Evolutionary conservation across 2,888 invertebrate species (phyloP).

Genomic region (Rambutsinella grinnellia): DNA sequence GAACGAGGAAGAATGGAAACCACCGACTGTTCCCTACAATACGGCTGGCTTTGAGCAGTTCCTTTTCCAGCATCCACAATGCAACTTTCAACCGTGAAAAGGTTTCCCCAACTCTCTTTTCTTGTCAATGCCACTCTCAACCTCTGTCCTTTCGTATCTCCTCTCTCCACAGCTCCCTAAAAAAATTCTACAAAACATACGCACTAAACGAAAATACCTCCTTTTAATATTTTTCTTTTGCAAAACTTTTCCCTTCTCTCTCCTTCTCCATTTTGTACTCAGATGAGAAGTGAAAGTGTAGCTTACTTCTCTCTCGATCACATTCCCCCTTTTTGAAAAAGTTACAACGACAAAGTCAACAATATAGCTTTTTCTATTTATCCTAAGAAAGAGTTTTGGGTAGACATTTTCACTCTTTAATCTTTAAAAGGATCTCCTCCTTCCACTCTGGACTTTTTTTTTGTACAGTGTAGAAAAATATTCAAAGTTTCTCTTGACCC

Average conservation of each 20-base stretch:
- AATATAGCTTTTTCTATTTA: conserved; percentile 16
- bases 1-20: conserved; percentile 46
- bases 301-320: conserved; percentile 17
- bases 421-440: background rate
- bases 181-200: background rate
- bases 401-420: conserved; percentile 17
- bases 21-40: conserved; percentile 55
- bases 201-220: conserved; percentile 20
- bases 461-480: background rate
- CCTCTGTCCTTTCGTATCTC: conserved; percentile 62
- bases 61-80: conserved; percentile 24
- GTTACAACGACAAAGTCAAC: conserved; percentile 24
- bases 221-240: conserved; percentile 34
- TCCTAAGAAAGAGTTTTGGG: conserved; percentile 6
- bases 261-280: conserved; percentile 19
- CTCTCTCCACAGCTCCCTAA: conserved; percentile 42
- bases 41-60: conserved; percentile 42
- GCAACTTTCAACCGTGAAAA: conserved; percentile 61
- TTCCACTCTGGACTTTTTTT: background rate
- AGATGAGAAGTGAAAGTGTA: conserved; percentile 4
- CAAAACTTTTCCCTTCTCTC: conserved; percentile 9
- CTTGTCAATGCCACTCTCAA: conserved; percentile 64
- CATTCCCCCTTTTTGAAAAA: conserved; percentile 19
- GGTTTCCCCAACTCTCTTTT: conserved; percentile 63
- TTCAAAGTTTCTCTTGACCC: conserved; percentile 43